Conservation (phyloP, 2,888 invertebrate species). For the Epistrophella euchroma region DNA sequence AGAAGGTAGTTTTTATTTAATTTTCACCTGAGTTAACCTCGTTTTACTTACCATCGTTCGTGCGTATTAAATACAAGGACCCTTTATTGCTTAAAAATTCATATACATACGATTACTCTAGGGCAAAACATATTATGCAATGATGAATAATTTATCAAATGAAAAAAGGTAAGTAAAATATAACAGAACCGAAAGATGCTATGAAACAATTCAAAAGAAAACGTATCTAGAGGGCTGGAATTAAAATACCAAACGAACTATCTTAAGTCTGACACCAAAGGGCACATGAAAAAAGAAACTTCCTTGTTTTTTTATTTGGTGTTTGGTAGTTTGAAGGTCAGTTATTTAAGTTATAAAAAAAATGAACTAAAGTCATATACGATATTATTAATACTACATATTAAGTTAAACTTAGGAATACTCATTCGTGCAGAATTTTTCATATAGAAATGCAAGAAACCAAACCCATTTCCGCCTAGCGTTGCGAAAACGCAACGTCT, state of each 20-base stretch:
- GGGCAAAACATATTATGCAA: neutral
- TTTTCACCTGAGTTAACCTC: too few relatives aligned
- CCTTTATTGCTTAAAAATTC: neutral
- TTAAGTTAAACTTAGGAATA: too few relatives aligned
- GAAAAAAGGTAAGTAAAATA: neutral
- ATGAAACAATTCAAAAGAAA: neutral
- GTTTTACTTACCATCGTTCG: too few relatives aligned
- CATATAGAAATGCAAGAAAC: too few relatives aligned
- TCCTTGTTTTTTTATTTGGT: neutral
- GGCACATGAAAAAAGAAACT: neutral
- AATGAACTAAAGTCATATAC: neutral
- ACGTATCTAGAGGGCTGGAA: neutral
- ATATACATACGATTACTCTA: too few relatives aligned
- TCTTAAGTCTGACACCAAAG: neutral
- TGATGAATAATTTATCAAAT: constrained; percentile 11
- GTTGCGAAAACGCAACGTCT: too few relatives aligned
- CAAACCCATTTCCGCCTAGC: too few relatives aligned
- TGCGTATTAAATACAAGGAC: neutral
- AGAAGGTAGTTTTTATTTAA: too few relatives aligned
- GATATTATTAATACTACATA: too few relatives aligned
- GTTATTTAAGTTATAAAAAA: neutral
- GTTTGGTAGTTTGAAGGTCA: neutral
- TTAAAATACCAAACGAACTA: too few relatives aligned
- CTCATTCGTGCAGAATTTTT: too few relatives aligned
- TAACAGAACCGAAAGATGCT: neutral